A percentile compares a stretch with the other conserved stretches of the same genome.
Conservation (phyloP, 2,888 invertebrate species). For the Nomada fabriciana region DNA sequence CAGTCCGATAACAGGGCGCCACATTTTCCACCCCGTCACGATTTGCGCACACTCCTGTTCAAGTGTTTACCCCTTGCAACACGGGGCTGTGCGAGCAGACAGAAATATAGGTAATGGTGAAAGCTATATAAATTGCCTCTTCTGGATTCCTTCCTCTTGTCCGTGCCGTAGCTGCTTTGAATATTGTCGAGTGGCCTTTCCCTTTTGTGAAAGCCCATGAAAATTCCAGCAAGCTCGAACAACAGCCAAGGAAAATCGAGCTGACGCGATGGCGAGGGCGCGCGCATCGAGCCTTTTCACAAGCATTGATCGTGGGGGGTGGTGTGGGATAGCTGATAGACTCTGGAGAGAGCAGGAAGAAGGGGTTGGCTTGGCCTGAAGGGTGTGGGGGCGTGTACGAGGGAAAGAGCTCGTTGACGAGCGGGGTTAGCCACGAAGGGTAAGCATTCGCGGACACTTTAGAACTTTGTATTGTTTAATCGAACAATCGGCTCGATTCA, state of each 20-base stretch:
- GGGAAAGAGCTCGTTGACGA: conserved; percentile 64
- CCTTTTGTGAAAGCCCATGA: neutral
- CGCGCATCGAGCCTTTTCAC: conserved; percentile 80
- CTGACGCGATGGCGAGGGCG: conserved; percentile 75
- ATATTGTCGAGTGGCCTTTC: neutral
- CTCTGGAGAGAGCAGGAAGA: conserved; percentile 63
- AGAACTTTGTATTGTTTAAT: conserved; percentile 51
- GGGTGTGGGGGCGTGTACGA: conserved; percentile 50
- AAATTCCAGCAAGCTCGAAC: conserved; percentile 32
- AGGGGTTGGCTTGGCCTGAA: conserved; percentile 58
- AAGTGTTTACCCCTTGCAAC: conserved; percentile 51
- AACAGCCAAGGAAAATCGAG: conserved; percentile 52
- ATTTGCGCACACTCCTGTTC: conserved; percentile 57
- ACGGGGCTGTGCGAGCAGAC: neutral
- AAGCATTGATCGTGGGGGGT: conserved; percentile 83
- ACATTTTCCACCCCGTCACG: conserved; percentile 47
- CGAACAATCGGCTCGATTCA: conserved; percentile 47
- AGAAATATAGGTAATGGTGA: conserved; percentile 19
- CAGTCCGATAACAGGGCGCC: conserved; percentile 44
- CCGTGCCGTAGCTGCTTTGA: neutral
- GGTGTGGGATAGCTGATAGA: conserved; percentile 74
- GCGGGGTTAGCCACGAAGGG: conserved; percentile 56
- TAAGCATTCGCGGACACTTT: conserved; percentile 50
- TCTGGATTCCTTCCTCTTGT: neutral
- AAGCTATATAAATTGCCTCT: neutral